Conservation (phyloP, 2,797 vertebrate genomes). For the Botia almorhae region DNA sequence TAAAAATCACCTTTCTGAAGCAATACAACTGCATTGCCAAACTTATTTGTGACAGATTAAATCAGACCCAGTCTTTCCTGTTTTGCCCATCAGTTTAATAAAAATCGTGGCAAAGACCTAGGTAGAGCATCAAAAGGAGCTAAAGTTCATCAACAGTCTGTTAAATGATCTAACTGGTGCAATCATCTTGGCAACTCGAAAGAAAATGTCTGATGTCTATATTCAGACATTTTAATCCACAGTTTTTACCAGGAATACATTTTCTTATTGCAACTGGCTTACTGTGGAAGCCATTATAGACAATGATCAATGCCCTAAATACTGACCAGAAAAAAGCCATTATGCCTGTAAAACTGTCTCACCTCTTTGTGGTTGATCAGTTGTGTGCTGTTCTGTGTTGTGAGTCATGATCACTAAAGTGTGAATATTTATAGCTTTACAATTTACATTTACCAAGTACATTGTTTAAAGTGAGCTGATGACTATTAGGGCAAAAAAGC, state of each 20-base stretch:
- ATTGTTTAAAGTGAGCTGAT: background rate
- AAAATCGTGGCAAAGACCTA: background rate
- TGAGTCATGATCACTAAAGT: constrained; percentile 1
- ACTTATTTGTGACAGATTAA: background rate
- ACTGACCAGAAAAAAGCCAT: background rate
- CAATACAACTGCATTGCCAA: background rate
- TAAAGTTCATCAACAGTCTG: no score
- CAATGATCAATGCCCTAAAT: background rate
- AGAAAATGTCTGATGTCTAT: background rate
- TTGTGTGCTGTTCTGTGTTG: background rate
- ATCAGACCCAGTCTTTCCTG: background rate
- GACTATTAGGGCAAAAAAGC: background rate
- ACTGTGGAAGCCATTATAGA: background rate
- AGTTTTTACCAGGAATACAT: background rate
- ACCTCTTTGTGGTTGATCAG: constrained; percentile 30
- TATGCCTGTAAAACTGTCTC: constrained; percentile 1
- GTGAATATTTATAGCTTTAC: constrained; percentile 29
- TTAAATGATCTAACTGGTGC: no score
- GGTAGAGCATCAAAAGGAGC: background rate
- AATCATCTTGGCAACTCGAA: background rate
- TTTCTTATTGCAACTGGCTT: background rate
- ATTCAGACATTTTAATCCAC: background rate
- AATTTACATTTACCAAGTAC: background rate
- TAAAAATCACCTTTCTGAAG: background rate
- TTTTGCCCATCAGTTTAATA: background rate